These are phyloP conservation scores for Oenanthe melanoleuca DNA, from an alignment of 2,113 vertebrate species.

Conservation along the genomic window DNA sequence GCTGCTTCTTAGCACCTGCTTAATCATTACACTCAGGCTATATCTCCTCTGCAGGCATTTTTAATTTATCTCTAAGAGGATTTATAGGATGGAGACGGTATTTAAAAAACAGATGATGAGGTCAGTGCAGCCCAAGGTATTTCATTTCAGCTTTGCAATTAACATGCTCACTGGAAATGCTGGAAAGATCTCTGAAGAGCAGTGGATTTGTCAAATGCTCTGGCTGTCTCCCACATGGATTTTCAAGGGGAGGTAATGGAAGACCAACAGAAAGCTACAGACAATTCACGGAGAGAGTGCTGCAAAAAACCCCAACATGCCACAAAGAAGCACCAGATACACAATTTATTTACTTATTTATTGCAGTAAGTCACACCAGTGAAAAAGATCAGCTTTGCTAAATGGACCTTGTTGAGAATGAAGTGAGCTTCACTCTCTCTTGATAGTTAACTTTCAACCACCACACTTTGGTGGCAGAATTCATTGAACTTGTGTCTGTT, in stretches of 20 bases:
- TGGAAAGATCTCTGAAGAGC: background rate
- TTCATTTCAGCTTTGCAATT: background rate
- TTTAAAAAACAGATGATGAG: background rate
- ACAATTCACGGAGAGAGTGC: background rate
- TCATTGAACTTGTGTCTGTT: background rate
- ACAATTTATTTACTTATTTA: background rate
- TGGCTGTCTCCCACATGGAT: background rate
- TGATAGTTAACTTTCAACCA: background rate
- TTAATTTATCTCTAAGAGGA: background rate
- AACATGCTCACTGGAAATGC: background rate
- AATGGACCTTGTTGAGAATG: background rate
- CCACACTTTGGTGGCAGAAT: background rate
- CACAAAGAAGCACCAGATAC: background rate
- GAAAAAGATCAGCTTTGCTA: background rate
- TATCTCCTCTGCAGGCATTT: background rate
- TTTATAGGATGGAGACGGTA: background rate
- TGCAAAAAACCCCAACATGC: background rate
- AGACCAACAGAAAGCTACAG: background rate
- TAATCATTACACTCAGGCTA: background rate
- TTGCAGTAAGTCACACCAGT: background rate
- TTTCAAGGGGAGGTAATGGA: background rate
- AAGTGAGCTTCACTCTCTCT: background rate
- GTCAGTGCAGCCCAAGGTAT: background rate
- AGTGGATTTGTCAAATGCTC: background rate
- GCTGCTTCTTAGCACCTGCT: background rate